Conservation (phyloP, 2,888 invertebrate genomes). For the Drosophila longiperda region DNA sequence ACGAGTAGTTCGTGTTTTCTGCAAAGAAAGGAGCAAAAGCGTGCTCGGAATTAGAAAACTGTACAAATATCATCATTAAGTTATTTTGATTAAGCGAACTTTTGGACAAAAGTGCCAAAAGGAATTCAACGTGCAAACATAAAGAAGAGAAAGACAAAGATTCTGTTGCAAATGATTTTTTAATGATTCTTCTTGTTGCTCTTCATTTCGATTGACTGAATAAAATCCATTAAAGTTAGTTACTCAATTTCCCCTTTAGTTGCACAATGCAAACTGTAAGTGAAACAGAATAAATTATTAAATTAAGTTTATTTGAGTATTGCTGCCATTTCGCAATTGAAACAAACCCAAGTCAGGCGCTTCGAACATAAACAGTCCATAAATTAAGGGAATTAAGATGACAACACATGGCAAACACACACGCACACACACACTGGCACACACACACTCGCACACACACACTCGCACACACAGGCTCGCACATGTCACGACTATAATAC, state of each 20-base stretch:
- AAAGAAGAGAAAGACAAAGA: conserved; percentile 3
- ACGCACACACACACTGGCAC: conserved; percentile 8
- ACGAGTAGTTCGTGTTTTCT: conserved; percentile 52
- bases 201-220: conserved; percentile 5
- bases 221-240: conserved; percentile 6
- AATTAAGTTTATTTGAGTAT: neutral
- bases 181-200: conserved; percentile 38
- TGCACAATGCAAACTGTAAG: conserved; percentile 2
- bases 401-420: conserved; percentile 25
- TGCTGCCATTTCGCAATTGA: neutral
- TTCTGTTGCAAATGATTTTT: conserved; percentile 42
- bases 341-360: neutral
- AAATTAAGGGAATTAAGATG: conserved; percentile 52
- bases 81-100: conserved; percentile 78
- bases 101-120: conserved; percentile 66
- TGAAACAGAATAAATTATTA: conserved; percentile 12
- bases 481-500: conserved; percentile 46
- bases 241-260: conserved; percentile 23
- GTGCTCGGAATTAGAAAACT: conserved; percentile 51
- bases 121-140: conserved; percentile 27
- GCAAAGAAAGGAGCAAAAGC: conserved; percentile 36
- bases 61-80: conserved; percentile 78
- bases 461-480: conserved; percentile 5
- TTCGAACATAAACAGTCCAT: conserved; percentile 43
- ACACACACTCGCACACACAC: neutral